Conservation (phyloP, 1,140 invertebrate genomes). For the Drosophila littoralis region DNA sequence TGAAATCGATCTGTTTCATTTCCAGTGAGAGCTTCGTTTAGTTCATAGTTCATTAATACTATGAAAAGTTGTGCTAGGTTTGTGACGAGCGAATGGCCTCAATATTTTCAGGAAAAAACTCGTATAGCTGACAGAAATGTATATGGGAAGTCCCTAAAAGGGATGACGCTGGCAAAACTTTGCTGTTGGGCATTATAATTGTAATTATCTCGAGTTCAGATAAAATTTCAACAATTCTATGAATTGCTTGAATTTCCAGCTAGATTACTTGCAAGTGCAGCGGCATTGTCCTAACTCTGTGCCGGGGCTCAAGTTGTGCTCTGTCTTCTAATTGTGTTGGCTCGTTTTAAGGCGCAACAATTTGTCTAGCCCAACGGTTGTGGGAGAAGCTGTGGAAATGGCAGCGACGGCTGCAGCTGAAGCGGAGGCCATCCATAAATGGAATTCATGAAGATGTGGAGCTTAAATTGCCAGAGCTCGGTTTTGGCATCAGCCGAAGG, state of each 20-base stretch:
- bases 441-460: conserved; percentile 19
- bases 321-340: conserved; percentile 31
- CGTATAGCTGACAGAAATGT: no score
- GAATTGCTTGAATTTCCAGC: neutral
- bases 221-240: neutral
- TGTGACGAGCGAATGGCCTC: no score
- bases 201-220: no score
- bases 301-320: neutral
- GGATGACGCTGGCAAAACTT: no score
- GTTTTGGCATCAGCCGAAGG: neutral
- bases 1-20: no score
- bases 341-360: conserved; percentile 20
- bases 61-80: no score
- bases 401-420: neutral
- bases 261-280: neutral
- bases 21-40: no score
- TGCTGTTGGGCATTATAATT: no score
- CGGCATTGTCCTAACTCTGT: neutral
- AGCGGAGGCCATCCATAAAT: conserved; percentile 29
- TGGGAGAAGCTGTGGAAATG: no score
- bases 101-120: no score
- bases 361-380: conserved; percentile 12
- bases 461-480: conserved; percentile 2
- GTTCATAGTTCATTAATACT: no score
- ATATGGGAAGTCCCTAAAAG: no score